Conservation (phyloP, 2,797 vertebrate species). For the Cyprinodon diabolis region DNA sequence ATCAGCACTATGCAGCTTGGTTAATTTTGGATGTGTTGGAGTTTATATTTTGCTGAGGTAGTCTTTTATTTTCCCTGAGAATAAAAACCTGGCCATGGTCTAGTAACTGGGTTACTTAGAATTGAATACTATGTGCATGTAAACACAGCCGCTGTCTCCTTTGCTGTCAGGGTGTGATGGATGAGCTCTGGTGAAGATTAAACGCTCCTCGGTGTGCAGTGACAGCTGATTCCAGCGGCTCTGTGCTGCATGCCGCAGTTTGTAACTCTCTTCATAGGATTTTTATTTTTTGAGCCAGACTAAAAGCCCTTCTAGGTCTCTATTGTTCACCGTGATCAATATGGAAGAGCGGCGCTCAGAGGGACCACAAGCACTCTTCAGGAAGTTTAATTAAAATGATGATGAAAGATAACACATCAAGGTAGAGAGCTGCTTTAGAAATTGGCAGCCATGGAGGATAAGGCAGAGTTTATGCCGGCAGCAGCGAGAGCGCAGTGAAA, state of each 20-base stretch:
- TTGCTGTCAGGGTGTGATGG: slow-evolving; percentile 59
- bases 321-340: slow-evolving; percentile 56
- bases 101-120: slow-evolving; percentile 35
- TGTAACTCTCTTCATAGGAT: slow-evolving; percentile 31
- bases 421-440: not conserved
- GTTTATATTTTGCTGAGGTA: not conserved
- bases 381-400: slow-evolving; percentile 36
- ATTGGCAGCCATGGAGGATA: not conserved
- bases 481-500: not conserved
- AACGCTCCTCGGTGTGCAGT: slow-evolving; percentile 62
- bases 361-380: slow-evolving; percentile 12
- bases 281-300: slow-evolving; percentile 30
- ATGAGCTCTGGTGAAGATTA: slow-evolving; percentile 66
- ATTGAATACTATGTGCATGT: slow-evolving; percentile 32
- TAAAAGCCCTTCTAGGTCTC: slow-evolving; percentile 45
- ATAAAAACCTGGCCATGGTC: not conserved
- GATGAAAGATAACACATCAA: slow-evolving; percentile 1
- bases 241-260: not conserved
- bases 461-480: not conserved
- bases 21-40: not conserved
- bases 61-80: not conserved
- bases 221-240: slow-evolving; percentile 57
- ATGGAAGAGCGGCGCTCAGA: slow-evolving; percentile 17
- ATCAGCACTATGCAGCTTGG: not conserved
- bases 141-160: slow-evolving; percentile 47